These are phyloP conservation scores for Punctoribates punctum DNA, from an alignment of 2,888 invertebrate species.

Conservation along the genomic window DNA sequence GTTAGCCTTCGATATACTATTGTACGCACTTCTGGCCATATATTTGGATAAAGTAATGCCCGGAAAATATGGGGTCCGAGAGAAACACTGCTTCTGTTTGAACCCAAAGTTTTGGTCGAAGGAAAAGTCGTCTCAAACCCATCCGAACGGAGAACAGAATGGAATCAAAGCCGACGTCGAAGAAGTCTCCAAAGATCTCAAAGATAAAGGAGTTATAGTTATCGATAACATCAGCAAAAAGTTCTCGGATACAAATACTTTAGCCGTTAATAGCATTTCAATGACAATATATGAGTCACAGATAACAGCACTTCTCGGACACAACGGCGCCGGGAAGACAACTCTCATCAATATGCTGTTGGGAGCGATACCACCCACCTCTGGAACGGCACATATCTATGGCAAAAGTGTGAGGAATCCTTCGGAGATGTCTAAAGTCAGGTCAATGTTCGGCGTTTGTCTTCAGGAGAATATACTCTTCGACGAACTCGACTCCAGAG, in stretches of 20 bases:
- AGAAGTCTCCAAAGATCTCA: slow-evolving; percentile 21
- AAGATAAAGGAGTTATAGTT: background rate
- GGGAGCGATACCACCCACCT: slow-evolving; percentile 57
- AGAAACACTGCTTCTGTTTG: background rate
- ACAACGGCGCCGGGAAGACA: slow-evolving; percentile 83
- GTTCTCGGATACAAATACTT: background rate
- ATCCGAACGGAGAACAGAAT: background rate
- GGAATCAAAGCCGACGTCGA: slow-evolving; percentile 1
- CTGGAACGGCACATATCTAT: slow-evolving; percentile 52
- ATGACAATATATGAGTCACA: slow-evolving; percentile 72
- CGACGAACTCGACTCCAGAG: slow-evolving; percentile 69
- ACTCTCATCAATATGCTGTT: slow-evolving; percentile 76
- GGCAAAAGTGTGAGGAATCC: slow-evolving; percentile 65
- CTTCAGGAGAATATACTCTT: slow-evolving; percentile 82
- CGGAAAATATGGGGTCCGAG: background rate
- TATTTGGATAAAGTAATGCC: slow-evolving; percentile 27
- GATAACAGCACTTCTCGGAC: slow-evolving; percentile 78
- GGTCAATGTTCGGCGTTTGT: slow-evolving; percentile 79
- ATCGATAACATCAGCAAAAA: slow-evolving; percentile 21
- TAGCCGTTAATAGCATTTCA: slow-evolving; percentile 50
- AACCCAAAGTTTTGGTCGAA: background rate
- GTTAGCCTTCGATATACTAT: background rate
- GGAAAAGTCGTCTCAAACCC: too few relatives aligned
- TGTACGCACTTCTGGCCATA: slow-evolving; percentile 13
- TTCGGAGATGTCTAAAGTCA: slow-evolving; percentile 62